phyloP scores from a whole-genome alignment of 2,113 vertebrate genomes.

The Pelodiscus sinensis region DNA sequence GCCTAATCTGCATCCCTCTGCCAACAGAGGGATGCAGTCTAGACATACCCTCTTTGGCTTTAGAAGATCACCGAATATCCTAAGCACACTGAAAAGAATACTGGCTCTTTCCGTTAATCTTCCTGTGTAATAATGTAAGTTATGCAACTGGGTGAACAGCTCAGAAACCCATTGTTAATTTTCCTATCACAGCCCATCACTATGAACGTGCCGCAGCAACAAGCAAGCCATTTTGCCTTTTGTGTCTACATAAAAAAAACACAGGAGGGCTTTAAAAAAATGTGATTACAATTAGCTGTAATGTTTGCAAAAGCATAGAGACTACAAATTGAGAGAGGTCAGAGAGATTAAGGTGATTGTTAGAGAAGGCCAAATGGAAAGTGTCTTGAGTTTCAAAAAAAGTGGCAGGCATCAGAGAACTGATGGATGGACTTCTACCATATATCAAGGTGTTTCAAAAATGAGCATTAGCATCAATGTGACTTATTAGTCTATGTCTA shows the following conservation, averaged over 20 bases:
- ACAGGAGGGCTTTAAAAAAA: not conserved
- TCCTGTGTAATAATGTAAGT: not conserved
- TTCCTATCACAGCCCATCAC: not conserved
- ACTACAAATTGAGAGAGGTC: not conserved
- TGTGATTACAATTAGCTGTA: not conserved
- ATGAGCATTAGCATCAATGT: not conserved
- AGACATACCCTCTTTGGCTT: not conserved
- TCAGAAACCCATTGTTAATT: not conserved
- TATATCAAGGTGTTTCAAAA: not conserved
- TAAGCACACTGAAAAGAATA: not conserved
- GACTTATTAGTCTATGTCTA: not conserved
- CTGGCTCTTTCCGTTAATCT: not conserved
- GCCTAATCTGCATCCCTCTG: no score
- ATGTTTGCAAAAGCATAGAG: accelerated
- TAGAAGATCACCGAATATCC: not conserved
- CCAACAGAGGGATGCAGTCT: no score
- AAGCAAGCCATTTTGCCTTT: not conserved
- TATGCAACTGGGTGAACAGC: not conserved
- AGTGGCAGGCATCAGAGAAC: not conserved
- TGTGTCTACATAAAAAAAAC: not conserved
- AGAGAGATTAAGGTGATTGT: conserved; percentile 6
- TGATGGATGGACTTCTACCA: not conserved
- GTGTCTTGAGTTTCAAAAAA: not conserved
- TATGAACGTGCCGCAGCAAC: not conserved
- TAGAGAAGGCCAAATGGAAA: not conserved